Evolutionary conservation across 2,113 vertebrate genomes (phyloP).

Genomic region (Tragelaphus strepsiceros): DNA sequence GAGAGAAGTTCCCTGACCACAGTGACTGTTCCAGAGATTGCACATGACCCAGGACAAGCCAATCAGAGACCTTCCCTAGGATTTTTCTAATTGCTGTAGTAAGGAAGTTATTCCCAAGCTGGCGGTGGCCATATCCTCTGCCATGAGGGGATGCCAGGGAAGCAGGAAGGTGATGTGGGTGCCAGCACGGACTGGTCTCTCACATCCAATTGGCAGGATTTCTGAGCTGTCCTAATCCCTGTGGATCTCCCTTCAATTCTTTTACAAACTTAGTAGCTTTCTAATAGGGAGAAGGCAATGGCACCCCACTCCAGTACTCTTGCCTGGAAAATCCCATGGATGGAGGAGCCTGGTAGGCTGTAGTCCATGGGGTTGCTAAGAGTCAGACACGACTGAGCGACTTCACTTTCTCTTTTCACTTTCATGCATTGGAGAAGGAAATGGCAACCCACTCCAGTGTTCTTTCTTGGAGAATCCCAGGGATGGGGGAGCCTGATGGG

Average conservation of each 20-base stretch:
- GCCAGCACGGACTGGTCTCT: neutral
- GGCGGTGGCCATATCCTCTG: neutral
- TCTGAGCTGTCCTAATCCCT: neutral
- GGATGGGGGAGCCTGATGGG: too few relatives aligned
- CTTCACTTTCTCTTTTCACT: too few relatives aligned
- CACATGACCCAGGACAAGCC: neutral
- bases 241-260: neutral
- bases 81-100: neutral
- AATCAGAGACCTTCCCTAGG: neutral
- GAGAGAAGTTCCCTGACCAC: neutral
- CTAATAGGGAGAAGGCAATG: neutral
- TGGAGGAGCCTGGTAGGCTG: too few relatives aligned
- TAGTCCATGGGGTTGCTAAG: too few relatives aligned
- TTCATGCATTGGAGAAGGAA: too few relatives aligned
- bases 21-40: neutral
- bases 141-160: neutral
- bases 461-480: too few relatives aligned
- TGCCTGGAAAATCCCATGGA: too few relatives aligned
- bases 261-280: neutral
- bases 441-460: too few relatives aligned
- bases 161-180: neutral
- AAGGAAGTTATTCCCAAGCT: neutral
- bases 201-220: neutral
- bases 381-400: too few relatives aligned
- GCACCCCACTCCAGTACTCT: too few relatives aligned